Base-by-base conservation (phyloP, 2,113 vertebrate species). In the Baryphthengus martii region DNA sequence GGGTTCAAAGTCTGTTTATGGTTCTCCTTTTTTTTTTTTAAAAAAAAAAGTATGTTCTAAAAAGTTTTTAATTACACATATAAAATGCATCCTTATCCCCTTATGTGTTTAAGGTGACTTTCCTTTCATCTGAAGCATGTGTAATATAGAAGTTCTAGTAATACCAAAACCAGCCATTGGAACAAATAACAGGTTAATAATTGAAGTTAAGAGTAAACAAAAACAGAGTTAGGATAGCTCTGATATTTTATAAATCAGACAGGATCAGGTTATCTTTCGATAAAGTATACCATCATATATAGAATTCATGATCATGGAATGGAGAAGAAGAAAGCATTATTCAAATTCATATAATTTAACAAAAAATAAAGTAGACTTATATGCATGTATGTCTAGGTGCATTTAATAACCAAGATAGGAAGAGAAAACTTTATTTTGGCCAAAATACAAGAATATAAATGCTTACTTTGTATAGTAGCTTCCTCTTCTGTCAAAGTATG, bases 381-480 rank as follows among this genome's bases (percentile, higher is more conserved):
- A 61, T 49, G 6, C 23, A n/a, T 56, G 58, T 93, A 67, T 76
- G 10, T 52, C 40, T 75, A 87, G 19, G 11, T 5, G 24, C 1
- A 2, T 82, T 66, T 88, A 78, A 75, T 62, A 95, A 67, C 53
- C 39, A 84, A 87, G 28, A 56, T 21, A 85, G 61, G 28, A 89
- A 67, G 29, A 85, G 8, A 95, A 95, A 86, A 62, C 47, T 31
- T 47, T 68, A 86, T 82, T 95, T 75, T 90, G 86, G 61, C 61
- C 80, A 65, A 88, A 93, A 75, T 72, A 79, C 44, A 95, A 86
- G 37, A 95, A 92, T 61, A 84, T 79, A 96, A 95, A 92, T 62
- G 92, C 97, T 98, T 98, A 98, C 97, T 97, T 97, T 78, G 92
- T 89, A 68, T 45, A 85, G 95, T 88, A 79, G 70, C 53, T 95